A percentile compares a stretch with the other conserved stretches of the same genome.
Evolutionary conservation across 2,888 invertebrate species (phyloP).

Genomic region (Altica lythri): DNA sequence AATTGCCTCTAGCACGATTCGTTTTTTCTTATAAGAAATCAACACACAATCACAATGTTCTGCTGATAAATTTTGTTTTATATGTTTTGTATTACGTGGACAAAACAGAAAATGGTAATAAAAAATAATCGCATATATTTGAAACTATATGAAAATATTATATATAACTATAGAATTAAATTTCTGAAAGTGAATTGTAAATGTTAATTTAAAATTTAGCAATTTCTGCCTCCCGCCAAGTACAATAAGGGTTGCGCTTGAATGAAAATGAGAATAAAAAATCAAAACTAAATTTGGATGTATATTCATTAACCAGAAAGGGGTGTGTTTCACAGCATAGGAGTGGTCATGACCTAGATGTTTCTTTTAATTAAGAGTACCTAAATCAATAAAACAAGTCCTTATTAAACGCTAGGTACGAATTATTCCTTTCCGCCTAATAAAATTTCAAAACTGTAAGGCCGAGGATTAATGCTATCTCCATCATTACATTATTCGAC

Average conservation of each 20-base stretch:
- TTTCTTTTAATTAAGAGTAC: conserved; percentile 25
- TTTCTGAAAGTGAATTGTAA: no score
- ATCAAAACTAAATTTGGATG: conserved; percentile 5
- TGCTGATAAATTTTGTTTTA: no score
- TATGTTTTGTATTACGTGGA: no score
- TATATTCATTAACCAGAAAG: conserved; percentile 25
- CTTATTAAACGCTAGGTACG: conserved; percentile 1
- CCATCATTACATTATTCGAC: conserved; percentile 31
- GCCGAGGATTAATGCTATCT: conserved; percentile 27
- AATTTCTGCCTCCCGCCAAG: no score
- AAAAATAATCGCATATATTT: no score
- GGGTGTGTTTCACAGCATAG: conserved; percentile 32
- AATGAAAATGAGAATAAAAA: conserved; percentile 15
- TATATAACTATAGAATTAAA: no score
- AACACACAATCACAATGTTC: no score
- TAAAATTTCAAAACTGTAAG: conserved; percentile 5
- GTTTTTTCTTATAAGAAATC: no score
- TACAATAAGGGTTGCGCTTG: neutral
- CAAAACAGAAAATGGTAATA: no score
- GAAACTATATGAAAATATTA: no score
- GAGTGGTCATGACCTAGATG: conserved; percentile 31
- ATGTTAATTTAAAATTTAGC: no score
- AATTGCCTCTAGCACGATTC: no score
- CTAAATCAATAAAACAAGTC: conserved; percentile 27
- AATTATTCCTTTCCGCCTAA: conserved; percentile 3